A percentile compares a stretch with the other conserved stretches of the same genome.
Evolutionary conservation across 1,140 invertebrate genomes (phyloP).

Genomic region (Melipona quadrifasciata): DNA sequence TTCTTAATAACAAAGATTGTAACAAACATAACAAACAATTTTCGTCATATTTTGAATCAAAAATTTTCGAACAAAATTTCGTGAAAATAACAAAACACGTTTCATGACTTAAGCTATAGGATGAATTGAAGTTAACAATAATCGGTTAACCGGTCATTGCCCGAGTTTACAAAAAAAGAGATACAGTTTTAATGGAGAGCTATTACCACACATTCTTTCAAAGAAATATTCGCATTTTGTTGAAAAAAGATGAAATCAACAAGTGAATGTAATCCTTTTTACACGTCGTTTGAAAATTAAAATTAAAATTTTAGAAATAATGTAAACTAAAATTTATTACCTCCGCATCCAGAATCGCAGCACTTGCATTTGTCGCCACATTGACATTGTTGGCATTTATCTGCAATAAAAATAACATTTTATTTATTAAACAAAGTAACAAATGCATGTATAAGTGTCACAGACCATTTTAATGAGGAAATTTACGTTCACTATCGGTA

Average conservation of each 20-base stretch:
- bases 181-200: constrained; percentile 22
- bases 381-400: constrained; percentile 72
- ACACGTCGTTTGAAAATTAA: background rate
- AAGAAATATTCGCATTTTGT: background rate
- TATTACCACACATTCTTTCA: constrained; percentile 13
- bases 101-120: background rate
- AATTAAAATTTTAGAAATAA: background rate
- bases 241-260: background rate
- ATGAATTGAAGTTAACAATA: background rate
- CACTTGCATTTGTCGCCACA: constrained; percentile 77
- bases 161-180: constrained; percentile 45
- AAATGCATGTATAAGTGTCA: background rate
- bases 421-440: background rate
- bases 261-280: background rate
- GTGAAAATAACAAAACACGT: background rate
- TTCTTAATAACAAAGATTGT: background rate
- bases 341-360: constrained; percentile 67
- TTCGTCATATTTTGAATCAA: background rate
- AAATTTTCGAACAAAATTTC: background rate
- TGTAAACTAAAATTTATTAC: constrained; percentile 59
- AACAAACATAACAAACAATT: background rate
- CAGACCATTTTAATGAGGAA: constrained; percentile 6
- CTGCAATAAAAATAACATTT: constrained; percentile 60
- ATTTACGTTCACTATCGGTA: background rate
- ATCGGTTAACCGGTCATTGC: constrained; percentile 50